Percentiles rank a stretch among this genome's conserved stretches.
Evolutionary conservation across 2,888 invertebrate genomes (phyloP).

Genomic region (Pasiphila rectangulata): DNA sequence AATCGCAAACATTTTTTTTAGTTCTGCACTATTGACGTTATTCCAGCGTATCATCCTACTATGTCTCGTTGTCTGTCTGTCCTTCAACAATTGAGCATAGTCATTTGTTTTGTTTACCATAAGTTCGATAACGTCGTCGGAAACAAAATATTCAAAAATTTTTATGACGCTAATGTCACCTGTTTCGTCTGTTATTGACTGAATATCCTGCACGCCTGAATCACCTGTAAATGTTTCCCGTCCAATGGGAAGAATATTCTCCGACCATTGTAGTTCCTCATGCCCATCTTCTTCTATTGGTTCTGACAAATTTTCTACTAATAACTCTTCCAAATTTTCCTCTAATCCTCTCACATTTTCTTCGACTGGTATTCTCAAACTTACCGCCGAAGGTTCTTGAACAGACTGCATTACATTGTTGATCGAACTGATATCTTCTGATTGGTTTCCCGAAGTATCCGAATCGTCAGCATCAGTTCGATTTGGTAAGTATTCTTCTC

Average conservation of each 20-base stretch:
- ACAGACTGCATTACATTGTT: neutral
- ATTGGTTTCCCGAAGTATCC: neutral
- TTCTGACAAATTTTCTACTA: neutral
- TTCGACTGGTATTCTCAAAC: too few relatives aligned
- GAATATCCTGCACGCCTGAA: conserved; percentile 11
- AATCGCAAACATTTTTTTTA: conserved; percentile 6
- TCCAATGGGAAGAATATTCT: conserved; percentile 21
- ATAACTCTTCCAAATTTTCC: too few relatives aligned
- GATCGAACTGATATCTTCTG: neutral
- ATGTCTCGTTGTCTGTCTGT: conserved; percentile 1
- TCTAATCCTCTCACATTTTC: too few relatives aligned
- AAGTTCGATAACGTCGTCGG: conserved; percentile 5
- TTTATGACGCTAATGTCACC: conserved; percentile 4
- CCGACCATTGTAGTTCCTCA: conserved; percentile 16
- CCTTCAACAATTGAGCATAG: conserved; percentile 7
- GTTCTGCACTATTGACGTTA: conserved; percentile 1
- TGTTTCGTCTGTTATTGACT: conserved; percentile 4
- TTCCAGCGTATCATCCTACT: conserved; percentile 8
- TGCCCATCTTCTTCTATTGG: conserved; percentile 1
- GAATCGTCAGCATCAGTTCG: neutral
- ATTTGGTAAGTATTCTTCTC: too few relatives aligned
- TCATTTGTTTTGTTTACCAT: conserved; percentile 7
- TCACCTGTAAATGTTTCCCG: conserved; percentile 16
- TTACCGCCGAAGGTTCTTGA: neutral
- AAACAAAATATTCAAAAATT: conserved; percentile 7